phyloP scores from a whole-genome alignment of 2,888 invertebrate genomes.

The Scrobipalpa costella region DNA sequence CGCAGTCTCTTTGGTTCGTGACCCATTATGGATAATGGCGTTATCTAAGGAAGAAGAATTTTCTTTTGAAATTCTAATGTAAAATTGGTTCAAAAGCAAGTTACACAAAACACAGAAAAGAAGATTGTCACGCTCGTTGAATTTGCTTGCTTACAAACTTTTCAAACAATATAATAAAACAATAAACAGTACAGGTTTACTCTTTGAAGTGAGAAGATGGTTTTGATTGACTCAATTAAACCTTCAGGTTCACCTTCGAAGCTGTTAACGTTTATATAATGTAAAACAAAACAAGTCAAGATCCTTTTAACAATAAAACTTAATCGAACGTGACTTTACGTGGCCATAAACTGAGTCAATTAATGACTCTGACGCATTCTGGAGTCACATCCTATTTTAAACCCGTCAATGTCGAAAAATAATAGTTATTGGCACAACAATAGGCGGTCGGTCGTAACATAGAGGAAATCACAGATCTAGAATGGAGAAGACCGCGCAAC shows the following conservation, averaged over 20 bases:
- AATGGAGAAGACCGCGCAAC: no score
- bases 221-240: no score
- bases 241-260: background rate
- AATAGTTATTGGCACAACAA: conserved; percentile 32
- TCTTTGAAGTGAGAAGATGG: no score
- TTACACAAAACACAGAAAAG: background rate
- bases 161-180: no score
- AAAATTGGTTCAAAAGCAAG: no score
- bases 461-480: no score
- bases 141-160: no score
- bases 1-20: background rate
- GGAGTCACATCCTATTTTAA: conserved; percentile 30
- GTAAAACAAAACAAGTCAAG: conserved; percentile 6
- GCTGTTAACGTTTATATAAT: background rate
- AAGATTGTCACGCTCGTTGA: no score
- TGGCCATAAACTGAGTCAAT: background rate
- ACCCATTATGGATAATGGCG: background rate
- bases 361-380: conserved; percentile 10
- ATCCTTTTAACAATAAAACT: conserved; percentile 9
- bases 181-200: no score
- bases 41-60: background rate
- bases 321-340: conserved; percentile 10
- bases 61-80: background rate
- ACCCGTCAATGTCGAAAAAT: conserved; percentile 30
- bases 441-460: conserved; percentile 31